A percentile compares a stretch with the other conserved stretches of the same genome.
Conservation (phyloP, 2,797 vertebrate genomes). For the Clarias platycephalus region DNA sequence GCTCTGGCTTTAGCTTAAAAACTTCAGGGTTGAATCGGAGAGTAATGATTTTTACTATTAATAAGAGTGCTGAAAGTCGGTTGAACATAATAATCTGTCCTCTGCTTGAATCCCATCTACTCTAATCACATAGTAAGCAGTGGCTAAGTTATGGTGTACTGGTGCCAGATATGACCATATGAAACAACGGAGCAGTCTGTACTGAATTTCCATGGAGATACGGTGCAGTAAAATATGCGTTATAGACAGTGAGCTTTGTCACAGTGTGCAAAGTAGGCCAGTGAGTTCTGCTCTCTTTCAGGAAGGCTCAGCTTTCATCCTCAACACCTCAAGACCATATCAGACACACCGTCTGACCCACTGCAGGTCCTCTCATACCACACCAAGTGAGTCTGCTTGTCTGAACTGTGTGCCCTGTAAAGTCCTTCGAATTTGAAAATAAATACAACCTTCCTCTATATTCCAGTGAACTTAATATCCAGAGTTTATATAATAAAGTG, state of each 20-base stretch:
- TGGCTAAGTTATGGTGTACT: background rate
- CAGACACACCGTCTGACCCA: constrained; percentile 48
- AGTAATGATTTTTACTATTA: background rate
- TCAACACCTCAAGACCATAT: constrained; percentile 57
- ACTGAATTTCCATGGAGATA: background rate
- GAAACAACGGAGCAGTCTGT: background rate
- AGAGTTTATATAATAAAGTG: no score
- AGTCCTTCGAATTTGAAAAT: background rate
- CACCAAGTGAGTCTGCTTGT: constrained; percentile 59
- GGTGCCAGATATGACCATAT: background rate
- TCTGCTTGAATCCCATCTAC: background rate
- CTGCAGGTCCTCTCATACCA: constrained; percentile 63
- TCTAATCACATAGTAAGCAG: constrained; percentile 8
- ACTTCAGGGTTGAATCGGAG: background rate
- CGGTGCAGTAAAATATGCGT: constrained; percentile 3
- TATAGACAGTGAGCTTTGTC: constrained; percentile 12
- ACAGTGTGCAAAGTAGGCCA: constrained; percentile 17
- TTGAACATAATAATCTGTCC: background rate
- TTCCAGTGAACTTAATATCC: no score
- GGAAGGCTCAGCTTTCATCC: constrained; percentile 62
- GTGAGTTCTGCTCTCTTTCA: constrained; percentile 53
- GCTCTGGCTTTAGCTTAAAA: background rate
- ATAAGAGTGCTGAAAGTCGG: background rate
- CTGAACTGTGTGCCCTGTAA: constrained; percentile 16
- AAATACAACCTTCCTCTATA: background rate